Evolutionary conservation across 2,113 vertebrate species (phyloP), one percentile per base, ranked within the genome.

Genomic region (Anguilla japonica): DNA sequence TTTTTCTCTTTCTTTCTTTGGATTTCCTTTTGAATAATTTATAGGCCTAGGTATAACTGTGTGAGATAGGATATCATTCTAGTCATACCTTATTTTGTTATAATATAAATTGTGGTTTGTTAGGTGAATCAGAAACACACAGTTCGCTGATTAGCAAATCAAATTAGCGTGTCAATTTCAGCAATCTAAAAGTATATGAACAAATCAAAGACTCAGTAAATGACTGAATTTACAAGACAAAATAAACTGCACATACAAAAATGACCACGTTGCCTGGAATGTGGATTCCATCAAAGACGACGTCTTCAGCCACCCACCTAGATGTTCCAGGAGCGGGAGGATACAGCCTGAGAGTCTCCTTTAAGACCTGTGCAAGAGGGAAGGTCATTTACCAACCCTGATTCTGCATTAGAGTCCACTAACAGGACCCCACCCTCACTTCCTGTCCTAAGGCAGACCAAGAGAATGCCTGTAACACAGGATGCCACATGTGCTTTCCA

Each of bases 311-410:
- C 18, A 96, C 1, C 18, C 95, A 90, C 18, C 98, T 97, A 11
- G 95, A 88, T 0, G 96, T 98, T 14, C 94, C 96, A 0, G 96
- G 92, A 1, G 94, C 92, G 0, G 96, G 95, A 0, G 98, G 96
- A 79, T 98, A 99, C 0, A 98, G 39, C 86, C 97, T 93, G 87
- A 99, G 94, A 0, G 96, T 96, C 91, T 99, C 98, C 90, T 98
- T 99, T 78, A 99, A 91, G 79, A 99, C 95, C 98, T 99, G 81
- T 14, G 13, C 6, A 20, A n/a, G 40, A n/a, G 4, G 16, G 40
- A 15, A 41, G 15, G 20, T 57, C 34, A 67, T 87, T 22, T 7
- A 5, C 56, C 26, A 86, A 53, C 29, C 3, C 84, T 18, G 39
- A 46, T 86, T 22, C 7, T 79, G n/a, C n/a, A 43, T 46, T 5